These are phyloP conservation scores for Ageneiosus marmoratus DNA, from an alignment of 2,113 vertebrate species.

Conservation along the genomic window DNA sequence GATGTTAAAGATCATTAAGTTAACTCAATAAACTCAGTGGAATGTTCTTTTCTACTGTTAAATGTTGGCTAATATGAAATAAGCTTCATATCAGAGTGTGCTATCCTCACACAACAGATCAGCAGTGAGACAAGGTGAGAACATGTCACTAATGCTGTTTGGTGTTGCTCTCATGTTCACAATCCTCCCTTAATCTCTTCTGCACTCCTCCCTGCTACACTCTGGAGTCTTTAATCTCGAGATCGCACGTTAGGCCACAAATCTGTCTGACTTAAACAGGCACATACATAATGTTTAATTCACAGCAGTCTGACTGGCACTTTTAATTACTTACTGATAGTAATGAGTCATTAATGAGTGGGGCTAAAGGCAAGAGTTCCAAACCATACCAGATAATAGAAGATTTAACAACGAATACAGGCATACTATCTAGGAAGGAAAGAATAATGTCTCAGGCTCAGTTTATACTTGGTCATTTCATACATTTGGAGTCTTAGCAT, in stretches of 20 bases:
- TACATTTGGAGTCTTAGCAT: background rate
- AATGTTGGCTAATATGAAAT: constrained; percentile 16
- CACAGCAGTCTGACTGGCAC: constrained; percentile 36
- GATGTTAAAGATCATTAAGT: background rate
- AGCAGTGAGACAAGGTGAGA: constrained; percentile 43
- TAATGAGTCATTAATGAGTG: constrained; percentile 53
- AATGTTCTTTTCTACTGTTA: constrained; percentile 28
- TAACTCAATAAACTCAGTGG: background rate
- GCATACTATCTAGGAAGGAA: background rate
- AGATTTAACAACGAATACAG: constrained; percentile 33
- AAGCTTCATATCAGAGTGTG: background rate
- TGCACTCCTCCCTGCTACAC: constrained; percentile 13
- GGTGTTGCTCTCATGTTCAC: constrained; percentile 39
- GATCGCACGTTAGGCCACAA: constrained; percentile 32
- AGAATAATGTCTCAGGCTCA: background rate
- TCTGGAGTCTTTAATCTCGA: constrained; percentile 37
- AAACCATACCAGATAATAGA: constrained; percentile 45
- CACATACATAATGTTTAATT: constrained; percentile 25
- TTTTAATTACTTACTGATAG: constrained; percentile 51
- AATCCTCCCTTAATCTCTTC: constrained; percentile 24
- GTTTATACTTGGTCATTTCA: background rate
- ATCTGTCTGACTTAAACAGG: constrained; percentile 30
- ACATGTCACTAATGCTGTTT: constrained; percentile 39
- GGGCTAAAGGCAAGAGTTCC: constrained; percentile 39
- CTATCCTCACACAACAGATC: constrained; percentile 6